Conservation (phyloP, 2,888 invertebrate species). For the Nomada hirtipes region DNA sequence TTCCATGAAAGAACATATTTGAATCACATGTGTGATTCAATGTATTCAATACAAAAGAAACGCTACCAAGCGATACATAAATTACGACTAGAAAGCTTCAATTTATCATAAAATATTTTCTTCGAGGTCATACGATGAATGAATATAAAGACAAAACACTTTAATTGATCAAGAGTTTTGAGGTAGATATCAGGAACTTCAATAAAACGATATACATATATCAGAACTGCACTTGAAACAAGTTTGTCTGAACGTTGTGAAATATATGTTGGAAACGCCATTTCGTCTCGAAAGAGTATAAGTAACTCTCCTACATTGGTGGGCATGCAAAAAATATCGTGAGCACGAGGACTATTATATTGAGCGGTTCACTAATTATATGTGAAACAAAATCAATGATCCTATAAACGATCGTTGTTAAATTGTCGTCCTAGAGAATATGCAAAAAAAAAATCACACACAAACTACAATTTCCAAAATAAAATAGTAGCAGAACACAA, state of each 20-base stretch:
- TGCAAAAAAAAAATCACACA: constrained; percentile 20
- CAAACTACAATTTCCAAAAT: constrained; percentile 45
- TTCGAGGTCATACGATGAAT: constrained; percentile 4
- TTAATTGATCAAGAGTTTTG: constrained; percentile 26
- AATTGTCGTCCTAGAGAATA: constrained; percentile 11
- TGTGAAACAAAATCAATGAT: constrained; percentile 8
- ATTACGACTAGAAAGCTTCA: constrained; percentile 28
- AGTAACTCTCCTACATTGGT: constrained; percentile 4
- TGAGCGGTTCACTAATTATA: constrained; percentile 1
- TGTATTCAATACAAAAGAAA: constrained; percentile 3
- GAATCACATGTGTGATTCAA: constrained; percentile 13
- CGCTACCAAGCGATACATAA: constrained; percentile 25
- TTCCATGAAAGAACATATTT: constrained; percentile 9
- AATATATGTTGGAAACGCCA: background rate
- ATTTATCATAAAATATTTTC: background rate
- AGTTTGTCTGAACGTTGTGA: background rate
- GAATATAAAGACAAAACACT: background rate
- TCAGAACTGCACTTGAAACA: background rate
- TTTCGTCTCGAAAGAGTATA: background rate
- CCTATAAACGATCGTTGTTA: constrained; percentile 1
- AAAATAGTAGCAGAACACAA: constrained; percentile 71
- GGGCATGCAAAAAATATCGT: constrained; percentile 36
- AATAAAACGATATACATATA: background rate
- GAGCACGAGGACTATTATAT: background rate
- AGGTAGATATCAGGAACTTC: background rate